These are phyloP conservation scores for Drosophila orosa DNA, from an alignment of 1,140 invertebrate genomes.

Conservation along the genomic window DNA sequence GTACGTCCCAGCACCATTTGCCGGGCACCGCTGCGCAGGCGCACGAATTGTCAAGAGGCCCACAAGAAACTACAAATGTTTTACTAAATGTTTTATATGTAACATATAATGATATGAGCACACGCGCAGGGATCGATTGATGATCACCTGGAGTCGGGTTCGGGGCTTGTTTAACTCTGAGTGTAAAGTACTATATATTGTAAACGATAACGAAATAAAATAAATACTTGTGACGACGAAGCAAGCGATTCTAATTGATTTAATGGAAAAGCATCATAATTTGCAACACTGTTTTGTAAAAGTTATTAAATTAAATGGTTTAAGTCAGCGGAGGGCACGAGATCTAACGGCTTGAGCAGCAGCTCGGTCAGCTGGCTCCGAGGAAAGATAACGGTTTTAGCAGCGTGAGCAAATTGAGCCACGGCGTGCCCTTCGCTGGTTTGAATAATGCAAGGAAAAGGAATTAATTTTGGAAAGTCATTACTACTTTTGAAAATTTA, in stretches of 20 bases:
- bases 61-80: slow-evolving; percentile 25
- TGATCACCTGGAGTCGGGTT: slow-evolving; percentile 12
- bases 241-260: slow-evolving; percentile 4
- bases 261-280: not conserved
- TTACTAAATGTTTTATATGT: slow-evolving; percentile 66
- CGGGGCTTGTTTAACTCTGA: slow-evolving; percentile 47
- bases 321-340: too few relatives aligned
- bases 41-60: slow-evolving; percentile 58
- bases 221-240: slow-evolving; percentile 38
- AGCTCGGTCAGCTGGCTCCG: too few relatives aligned
- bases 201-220: slow-evolving; percentile 43
- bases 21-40: slow-evolving; percentile 75
- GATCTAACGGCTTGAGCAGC: too few relatives aligned
- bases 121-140: slow-evolving; percentile 15
- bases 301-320: too few relatives aligned
- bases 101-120: slow-evolving; percentile 7
- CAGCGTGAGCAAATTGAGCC: too few relatives aligned
- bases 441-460: not conserved
- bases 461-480: not conserved
- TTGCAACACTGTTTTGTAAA: not conserved
- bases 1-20: slow-evolving; percentile 34
- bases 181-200: slow-evolving; percentile 49
- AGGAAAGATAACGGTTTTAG: too few relatives aligned
- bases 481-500: not conserved
- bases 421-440: too few relatives aligned